Evolutionary conservation across 2,797 vertebrate species (phyloP), one percentile per base, ranked within the genome.

Genomic region (Sebastes nivosus): DNA sequence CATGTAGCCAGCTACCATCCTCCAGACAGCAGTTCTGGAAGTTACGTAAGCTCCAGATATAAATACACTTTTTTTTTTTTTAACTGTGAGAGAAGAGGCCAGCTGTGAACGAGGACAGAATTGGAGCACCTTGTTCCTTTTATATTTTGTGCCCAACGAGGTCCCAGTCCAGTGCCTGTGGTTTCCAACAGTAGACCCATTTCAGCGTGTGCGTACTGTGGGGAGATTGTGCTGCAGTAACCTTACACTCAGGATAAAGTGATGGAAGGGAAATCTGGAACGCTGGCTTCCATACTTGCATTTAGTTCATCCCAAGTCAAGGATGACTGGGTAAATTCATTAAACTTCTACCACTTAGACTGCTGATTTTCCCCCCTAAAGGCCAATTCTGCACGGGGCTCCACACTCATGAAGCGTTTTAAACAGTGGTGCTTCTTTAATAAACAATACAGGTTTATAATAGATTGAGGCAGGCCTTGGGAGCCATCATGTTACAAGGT

Each of bases 91-190:
- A 90, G 91, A 93, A 87, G 91, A 94, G 92, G 81, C 86, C 88
- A 88, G 92, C 92, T 93, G 92, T 89, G 89, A 91, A 75, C 22
- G 65, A 77, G 91, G 93, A 95, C 92, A 95, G 93, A 96, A 95
- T 89, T 93, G 87, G 95, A 95, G 91, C 95, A 94, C 93, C 92
- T 91, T 93, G 95, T 95, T 94, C 94, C 89, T 92, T 88, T 91
- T 91, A 82, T 91, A 88, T 87, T 80, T 91, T 87, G 71, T 83
- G 84, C 86, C 85, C 76, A 83, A 72, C 80, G 61, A 90, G 89
- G 88, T 92, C 91, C 82, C 88, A 84, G 85, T 85, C 89, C 86
- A 64, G 80, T 11, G 67, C 85, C 67, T 74, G 75, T 77, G 82
- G 85, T 90, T 79, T 90, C 89, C 83, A 82, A 80, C 86, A 68